A percentile compares a stretch with the other conserved stretches of the same genome.
Conservation (phyloP, 23 tunicate genomes). For the Diplosoma virens region DNA sequence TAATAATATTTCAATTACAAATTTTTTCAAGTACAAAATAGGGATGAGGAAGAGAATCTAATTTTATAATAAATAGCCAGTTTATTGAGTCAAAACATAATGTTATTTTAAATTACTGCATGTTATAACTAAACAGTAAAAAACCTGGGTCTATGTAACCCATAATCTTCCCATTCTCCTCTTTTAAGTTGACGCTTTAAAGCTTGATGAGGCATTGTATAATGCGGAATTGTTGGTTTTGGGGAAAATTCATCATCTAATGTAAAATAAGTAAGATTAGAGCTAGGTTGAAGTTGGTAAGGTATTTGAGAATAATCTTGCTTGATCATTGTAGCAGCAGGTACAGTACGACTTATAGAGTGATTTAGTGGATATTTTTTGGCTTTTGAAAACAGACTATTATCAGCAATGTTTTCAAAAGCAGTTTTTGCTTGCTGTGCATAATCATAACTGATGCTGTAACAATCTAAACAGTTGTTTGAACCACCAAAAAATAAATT, state of each 20-base stretch:
- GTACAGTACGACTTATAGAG: slow-evolving; percentile 35
- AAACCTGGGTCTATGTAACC: slow-evolving; percentile 57
- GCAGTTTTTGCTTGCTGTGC: slow-evolving; percentile 50
- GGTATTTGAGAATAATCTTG: slow-evolving; percentile 4
- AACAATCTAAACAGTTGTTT: slow-evolving; percentile 7
- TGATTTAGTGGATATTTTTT: slow-evolving; percentile 56
- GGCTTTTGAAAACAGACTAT: slow-evolving; percentile 31
- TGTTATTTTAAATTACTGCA: too few relatives aligned
- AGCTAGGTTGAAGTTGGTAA: slow-evolving; percentile 44
- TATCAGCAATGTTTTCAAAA: slow-evolving; percentile 33
- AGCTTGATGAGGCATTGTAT: slow-evolving; percentile 84
- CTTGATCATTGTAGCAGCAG: slow-evolving; percentile 49
- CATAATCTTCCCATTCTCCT: slow-evolving; percentile 55
- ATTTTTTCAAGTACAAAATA: too few relatives aligned
- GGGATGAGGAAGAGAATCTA: too few relatives aligned
- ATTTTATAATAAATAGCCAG: too few relatives aligned
- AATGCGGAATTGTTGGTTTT: slow-evolving; percentile 68
- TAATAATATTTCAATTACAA: too few relatives aligned
- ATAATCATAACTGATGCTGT: slow-evolving; percentile 39
- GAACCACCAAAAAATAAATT: slow-evolving; percentile 27
- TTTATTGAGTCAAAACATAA: too few relatives aligned
- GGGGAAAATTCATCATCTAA: slow-evolving; percentile 23
- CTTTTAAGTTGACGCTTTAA: slow-evolving; percentile 31
- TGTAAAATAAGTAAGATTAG: slow-evolving; percentile 22
- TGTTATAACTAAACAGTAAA: slow-evolving; percentile 74